Conservation (phyloP, 2,113 vertebrate species). For the Podiceps cristatus region DNA sequence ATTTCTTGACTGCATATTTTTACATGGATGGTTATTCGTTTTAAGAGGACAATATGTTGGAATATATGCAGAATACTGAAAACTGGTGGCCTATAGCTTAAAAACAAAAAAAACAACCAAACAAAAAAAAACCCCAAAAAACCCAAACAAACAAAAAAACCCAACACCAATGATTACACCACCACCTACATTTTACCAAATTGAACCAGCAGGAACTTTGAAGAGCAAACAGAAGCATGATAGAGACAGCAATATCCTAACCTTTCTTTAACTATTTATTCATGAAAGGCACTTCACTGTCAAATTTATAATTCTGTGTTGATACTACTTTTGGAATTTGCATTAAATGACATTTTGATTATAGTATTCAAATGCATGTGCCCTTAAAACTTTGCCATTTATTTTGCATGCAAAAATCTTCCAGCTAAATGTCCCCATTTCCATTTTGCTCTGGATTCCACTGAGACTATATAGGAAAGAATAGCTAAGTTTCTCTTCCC, state of each 20-base stretch:
- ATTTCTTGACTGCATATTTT: neutral
- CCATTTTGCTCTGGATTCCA: constrained; percentile 52
- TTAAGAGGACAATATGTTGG: neutral
- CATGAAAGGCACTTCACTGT: constrained; percentile 34
- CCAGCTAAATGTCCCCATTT: constrained; percentile 65
- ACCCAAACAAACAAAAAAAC: neutral
- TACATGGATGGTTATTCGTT: neutral
- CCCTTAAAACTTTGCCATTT: constrained; percentile 69
- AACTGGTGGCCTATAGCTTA: neutral
- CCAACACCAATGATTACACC: neutral
- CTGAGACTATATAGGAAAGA: neutral
- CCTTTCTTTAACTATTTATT: constrained; percentile 61
- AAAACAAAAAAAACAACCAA: neutral
- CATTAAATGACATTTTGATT: constrained; percentile 77
- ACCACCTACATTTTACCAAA: neutral
- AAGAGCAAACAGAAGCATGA: neutral
- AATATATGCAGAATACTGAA: neutral
- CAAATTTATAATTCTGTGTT: constrained; percentile 64
- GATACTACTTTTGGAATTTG: constrained; percentile 66
- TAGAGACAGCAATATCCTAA: constrained; percentile 33
- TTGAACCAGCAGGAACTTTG: neutral
- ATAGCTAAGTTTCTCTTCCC: neutral
- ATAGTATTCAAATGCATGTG: constrained; percentile 68
- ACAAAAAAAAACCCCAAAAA: neutral
- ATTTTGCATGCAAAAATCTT: constrained; percentile 67